A percentile compares a stretch with the other conserved stretches of the same genome.
phyloP scores from a whole-genome alignment of 2,113 vertebrate genomes.

The Macquaria australasica region DNA sequence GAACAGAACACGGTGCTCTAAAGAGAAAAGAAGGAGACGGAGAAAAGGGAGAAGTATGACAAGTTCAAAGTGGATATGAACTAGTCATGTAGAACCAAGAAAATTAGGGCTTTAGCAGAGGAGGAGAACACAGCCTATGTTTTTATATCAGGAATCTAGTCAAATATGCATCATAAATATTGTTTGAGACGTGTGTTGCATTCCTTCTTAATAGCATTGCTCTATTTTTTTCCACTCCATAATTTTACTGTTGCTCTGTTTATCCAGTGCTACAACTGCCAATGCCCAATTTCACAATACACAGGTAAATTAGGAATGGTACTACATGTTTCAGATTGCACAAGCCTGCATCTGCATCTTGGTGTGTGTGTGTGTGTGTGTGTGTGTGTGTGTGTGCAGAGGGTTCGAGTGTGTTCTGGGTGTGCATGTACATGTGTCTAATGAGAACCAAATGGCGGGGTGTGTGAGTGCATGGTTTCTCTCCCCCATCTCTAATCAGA shows the following conservation, averaged over 20 bases:
- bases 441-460: constrained; percentile 82
- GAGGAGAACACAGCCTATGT: neutral
- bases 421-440: constrained; percentile 75
- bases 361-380: constrained; percentile 25
- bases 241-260: constrained; percentile 30
- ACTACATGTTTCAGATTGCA: constrained; percentile 72
- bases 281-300: constrained; percentile 58
- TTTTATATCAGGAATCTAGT: neutral
- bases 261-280: constrained; percentile 7
- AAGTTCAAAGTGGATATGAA: constrained; percentile 10
- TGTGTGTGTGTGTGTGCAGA: neutral
- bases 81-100: neutral
- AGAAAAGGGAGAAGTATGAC: neutral
- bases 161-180: constrained; percentile 24
- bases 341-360: constrained; percentile 62
- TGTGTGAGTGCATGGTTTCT: constrained; percentile 80
- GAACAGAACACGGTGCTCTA: neutral
- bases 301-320: constrained; percentile 70
- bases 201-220: constrained; percentile 2
- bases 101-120: neutral
- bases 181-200: constrained; percentile 4
- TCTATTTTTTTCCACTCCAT: neutral
- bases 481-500: constrained; percentile 86
- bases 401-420: constrained; percentile 35
- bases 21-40: constrained; percentile 4